A percentile compares a stretch with the other conserved stretches of the same genome.
These are phyloP conservation scores for Ganaspis brasiliensis DNA, from an alignment of 2,888 invertebrate species.

Conservation along the genomic window DNA sequence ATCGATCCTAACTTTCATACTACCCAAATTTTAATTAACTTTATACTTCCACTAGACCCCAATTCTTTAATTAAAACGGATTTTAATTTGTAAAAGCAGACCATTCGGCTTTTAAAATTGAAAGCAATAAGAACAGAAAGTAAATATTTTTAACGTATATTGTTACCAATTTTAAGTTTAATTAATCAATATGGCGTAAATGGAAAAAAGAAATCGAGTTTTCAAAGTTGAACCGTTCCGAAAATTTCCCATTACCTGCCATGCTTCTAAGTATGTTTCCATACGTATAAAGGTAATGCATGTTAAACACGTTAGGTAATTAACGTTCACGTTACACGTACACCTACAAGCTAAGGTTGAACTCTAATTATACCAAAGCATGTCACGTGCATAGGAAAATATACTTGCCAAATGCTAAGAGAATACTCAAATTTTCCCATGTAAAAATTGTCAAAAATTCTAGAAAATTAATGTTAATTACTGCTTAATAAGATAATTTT, in stretches of 20 bases:
- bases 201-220: constrained; percentile 63
- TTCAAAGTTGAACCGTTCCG: constrained; percentile 67
- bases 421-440: constrained; percentile 14
- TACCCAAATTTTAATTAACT: too few species aligned
- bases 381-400: constrained; percentile 21
- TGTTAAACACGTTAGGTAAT: constrained; percentile 75
- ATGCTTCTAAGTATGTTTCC: constrained; percentile 62
- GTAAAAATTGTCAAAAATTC: neutral
- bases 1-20: too few species aligned
- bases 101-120: too few species aligned
- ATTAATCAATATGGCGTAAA: neutral
- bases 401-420: constrained; percentile 16
- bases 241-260: constrained; percentile 70
- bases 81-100: too few species aligned
- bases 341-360: constrained; percentile 59
- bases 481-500: too few species aligned
- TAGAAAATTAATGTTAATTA: neutral
- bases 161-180: neutral
- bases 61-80: too few species aligned
- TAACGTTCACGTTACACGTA: constrained; percentile 72
- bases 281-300: constrained; percentile 71
- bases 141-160: neutral
- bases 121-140: too few species aligned
- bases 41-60: too few species aligned
- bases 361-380: constrained; percentile 57